phyloP scores from a whole-genome alignment of 2,113 vertebrate species.

The Dipodomys ordii region DNA sequence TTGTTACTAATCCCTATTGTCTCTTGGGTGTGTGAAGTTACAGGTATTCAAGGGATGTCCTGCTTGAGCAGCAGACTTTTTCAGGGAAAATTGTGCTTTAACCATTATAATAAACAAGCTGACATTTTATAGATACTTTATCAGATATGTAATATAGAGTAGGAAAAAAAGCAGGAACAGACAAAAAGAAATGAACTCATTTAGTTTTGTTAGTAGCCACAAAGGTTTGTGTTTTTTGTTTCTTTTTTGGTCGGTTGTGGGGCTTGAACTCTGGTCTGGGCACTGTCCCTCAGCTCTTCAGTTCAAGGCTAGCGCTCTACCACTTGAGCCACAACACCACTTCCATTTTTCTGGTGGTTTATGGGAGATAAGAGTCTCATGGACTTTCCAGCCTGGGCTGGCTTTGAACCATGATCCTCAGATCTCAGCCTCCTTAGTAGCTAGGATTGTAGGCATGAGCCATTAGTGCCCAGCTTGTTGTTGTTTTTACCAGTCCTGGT shows the following conservation, averaged over 20 bases:
- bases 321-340: too few species aligned
- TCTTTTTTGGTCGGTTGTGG: background rate
- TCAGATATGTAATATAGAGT: background rate
- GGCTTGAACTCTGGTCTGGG: background rate
- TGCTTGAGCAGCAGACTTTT: background rate
- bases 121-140: background rate
- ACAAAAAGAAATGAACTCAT: background rate
- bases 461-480: too few species aligned
- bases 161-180: background rate
- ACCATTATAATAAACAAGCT: background rate
- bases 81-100: slow-evolving; percentile 9
- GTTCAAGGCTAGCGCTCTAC: too few species aligned
- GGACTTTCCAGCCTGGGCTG: too few species aligned
- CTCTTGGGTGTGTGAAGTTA: background rate
- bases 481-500: background rate
- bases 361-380: too few species aligned
- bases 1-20: background rate
- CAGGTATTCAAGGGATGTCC: background rate
- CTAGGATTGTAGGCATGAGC: too few species aligned
- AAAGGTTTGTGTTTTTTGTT: background rate
- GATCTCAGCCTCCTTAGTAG: too few species aligned
- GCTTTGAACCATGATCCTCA: too few species aligned
- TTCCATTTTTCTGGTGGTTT: too few species aligned
- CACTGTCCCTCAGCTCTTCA: too few species aligned
- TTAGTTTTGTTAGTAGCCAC: background rate